Conservation (phyloP, 2,797 vertebrate species). For the Gambusia yucatana region DNA sequence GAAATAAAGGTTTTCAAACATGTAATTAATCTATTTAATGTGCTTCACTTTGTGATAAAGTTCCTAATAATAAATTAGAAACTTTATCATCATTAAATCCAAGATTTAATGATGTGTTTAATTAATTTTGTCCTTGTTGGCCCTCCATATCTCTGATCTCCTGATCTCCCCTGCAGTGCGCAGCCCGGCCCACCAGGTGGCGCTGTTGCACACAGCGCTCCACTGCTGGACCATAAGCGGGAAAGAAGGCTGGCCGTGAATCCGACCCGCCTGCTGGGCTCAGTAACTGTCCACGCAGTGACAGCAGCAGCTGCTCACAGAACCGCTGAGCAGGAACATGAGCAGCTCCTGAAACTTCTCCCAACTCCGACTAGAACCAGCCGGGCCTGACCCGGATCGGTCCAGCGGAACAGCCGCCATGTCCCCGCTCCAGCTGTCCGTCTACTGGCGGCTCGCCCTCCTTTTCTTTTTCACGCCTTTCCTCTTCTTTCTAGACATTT, state of each 20-base stretch:
- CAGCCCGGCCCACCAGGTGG: neutral
- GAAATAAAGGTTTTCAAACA: too few species aligned
- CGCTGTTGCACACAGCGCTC: neutral
- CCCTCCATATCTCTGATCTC: neutral
- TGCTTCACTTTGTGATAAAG: neutral
- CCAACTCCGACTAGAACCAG: neutral
- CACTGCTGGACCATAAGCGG: conserved; percentile 4
- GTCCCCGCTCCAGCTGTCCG: conserved; percentile 72
- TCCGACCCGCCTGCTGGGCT: conserved; percentile 3
- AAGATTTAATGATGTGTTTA: neutral
- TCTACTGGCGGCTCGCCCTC: conserved; percentile 75
- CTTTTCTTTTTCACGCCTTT: conserved; percentile 71
- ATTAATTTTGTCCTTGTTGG: neutral
- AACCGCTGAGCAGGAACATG: conserved; percentile 19
- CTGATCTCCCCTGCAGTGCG: neutral
- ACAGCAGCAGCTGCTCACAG: conserved; percentile 39
- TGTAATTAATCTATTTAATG: neutral
- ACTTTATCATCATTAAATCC: too few species aligned
- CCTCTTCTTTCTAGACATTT: conserved; percentile 80
- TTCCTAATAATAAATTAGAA: neutral
- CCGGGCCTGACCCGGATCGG: neutral
- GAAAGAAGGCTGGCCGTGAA: conserved; percentile 11
- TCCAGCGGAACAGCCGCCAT: neutral
- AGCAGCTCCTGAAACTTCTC: neutral
- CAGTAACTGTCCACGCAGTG: neutral